phyloP scores from a whole-genome alignment of 2,888 invertebrate genomes.

The Hoplodrina ambigua region DNA sequence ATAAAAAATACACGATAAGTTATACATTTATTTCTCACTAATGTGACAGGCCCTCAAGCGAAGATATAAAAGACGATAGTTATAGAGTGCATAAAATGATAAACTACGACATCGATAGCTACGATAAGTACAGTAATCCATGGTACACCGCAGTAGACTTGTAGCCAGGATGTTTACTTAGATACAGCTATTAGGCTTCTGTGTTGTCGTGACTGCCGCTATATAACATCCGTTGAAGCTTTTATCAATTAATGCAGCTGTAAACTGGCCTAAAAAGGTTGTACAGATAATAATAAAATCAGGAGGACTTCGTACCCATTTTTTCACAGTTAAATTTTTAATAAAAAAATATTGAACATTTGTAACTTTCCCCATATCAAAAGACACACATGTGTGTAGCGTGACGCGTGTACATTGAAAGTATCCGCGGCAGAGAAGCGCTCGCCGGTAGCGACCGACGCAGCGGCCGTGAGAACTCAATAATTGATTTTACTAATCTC shows the following conservation, averaged over 20 bases:
- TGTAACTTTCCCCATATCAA: constrained; percentile 8
- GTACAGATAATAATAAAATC: background rate
- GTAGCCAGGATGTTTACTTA: constrained; percentile 23
- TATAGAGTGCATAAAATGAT: constrained; percentile 33
- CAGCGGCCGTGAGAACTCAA: constrained; percentile 83
- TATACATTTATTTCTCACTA: constrained; percentile 42
- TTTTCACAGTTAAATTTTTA: background rate
- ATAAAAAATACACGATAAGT: constrained; percentile 3
- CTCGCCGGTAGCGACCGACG: constrained; percentile 60
- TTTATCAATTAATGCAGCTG: constrained; percentile 34
- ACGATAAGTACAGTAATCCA: constrained; percentile 40
- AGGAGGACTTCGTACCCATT: background rate
- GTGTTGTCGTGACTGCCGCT: background rate
- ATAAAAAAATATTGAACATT: background rate
- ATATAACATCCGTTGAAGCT: constrained; percentile 1
- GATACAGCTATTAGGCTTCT: constrained; percentile 40
- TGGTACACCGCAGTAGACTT: constrained; percentile 18
- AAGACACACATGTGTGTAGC: constrained; percentile 44
- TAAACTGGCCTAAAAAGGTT: constrained; percentile 1
- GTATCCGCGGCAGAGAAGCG: constrained; percentile 52
- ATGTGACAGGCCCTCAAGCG: constrained; percentile 30
- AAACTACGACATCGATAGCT: constrained; percentile 23
- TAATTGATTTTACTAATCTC: constrained; percentile 87
- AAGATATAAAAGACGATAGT: constrained; percentile 31
- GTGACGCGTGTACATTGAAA: constrained; percentile 49